Evolutionary conservation across 2,888 invertebrate genomes (phyloP), one percentile per base, ranked within the genome.

Genomic region (Coremacera marginata): DNA sequence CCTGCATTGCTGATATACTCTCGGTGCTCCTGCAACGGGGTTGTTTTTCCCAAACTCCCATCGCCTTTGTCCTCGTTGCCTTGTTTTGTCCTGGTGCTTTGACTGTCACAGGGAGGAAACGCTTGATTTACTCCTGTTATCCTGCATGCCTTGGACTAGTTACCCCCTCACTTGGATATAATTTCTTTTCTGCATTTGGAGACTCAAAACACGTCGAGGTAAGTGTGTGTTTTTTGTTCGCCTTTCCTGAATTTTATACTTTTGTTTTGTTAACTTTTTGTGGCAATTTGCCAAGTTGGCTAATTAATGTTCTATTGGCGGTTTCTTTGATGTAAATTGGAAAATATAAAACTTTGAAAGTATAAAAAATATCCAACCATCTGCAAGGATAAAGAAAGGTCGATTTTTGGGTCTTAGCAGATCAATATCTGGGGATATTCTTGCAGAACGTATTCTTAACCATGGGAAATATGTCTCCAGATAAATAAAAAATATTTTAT

Each of bases 111-210:
- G 68, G 68, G 68, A 51, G 68, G 68, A 51, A 68, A 68, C 68
- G 68, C 68, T 68, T 22, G 68, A 51, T 68, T 68, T 68, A 16
- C 27, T 51, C 49, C 49, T 68, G 68, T 68, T 68, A 27, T 68
- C 68, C 68, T 51, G 68, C 27, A 7, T 31, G 63, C n/a, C 3
- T 63, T 63, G 31, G 34, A 67, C 19, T 37, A 37, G 37, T 25
- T 31, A 19, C 68, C 25, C 34, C 16, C 34, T 34, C 31, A 9
- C 14, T 34, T 65, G 31, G 16, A 65, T 34, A 65, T 9, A 34
- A 19, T 51, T 68, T n/a, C 7, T 19, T 9, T 37, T 14, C 68
- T 68, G 68, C 68, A 68, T 27, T 68, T 68, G 68, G 49, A 14
- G 34, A 51, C 49, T 68, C 68, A 68, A 51, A 68, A 51, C 68